These are phyloP conservation scores for Monomorium pharaonis DNA, from an alignment of 1,140 invertebrate species.

Conservation along the genomic window DNA sequence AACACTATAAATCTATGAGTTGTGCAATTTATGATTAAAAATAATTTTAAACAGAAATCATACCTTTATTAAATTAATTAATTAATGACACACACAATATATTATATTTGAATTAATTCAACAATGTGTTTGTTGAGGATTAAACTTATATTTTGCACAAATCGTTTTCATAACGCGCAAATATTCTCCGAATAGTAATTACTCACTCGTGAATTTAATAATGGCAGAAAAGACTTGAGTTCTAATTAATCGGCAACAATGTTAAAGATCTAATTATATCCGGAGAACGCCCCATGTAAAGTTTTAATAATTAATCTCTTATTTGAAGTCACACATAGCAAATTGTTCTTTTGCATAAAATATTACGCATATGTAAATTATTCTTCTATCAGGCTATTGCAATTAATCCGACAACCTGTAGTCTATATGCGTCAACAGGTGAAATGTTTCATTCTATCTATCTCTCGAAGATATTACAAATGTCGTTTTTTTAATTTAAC, in stretches of 20 bases:
- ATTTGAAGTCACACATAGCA: neutral
- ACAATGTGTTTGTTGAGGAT: neutral
- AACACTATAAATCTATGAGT: too few species aligned
- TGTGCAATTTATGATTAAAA: too few species aligned
- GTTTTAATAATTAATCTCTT: conserved; percentile 9
- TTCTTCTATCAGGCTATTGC: conserved; percentile 41
- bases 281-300: neutral
- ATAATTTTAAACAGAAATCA: too few species aligned
- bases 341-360: neutral
- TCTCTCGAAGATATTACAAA: neutral
- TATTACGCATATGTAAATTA: conserved; percentile 49
- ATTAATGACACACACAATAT: neutral
- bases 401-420: conserved; percentile 42
- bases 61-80: too few species aligned
- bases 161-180: too few species aligned
- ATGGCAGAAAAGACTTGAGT: neutral
- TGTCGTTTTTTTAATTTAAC: neutral
- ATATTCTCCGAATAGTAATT: too few species aligned
- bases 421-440: neutral
- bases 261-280: neutral
- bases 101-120: neutral
- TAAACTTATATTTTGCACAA: neutral
- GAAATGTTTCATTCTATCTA: conserved; percentile 45
- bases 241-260: conserved; percentile 13
- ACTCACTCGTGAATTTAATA: neutral